Conservation (phyloP, 2,888 invertebrate genomes). For the Pristionchus japonicus region DNA sequence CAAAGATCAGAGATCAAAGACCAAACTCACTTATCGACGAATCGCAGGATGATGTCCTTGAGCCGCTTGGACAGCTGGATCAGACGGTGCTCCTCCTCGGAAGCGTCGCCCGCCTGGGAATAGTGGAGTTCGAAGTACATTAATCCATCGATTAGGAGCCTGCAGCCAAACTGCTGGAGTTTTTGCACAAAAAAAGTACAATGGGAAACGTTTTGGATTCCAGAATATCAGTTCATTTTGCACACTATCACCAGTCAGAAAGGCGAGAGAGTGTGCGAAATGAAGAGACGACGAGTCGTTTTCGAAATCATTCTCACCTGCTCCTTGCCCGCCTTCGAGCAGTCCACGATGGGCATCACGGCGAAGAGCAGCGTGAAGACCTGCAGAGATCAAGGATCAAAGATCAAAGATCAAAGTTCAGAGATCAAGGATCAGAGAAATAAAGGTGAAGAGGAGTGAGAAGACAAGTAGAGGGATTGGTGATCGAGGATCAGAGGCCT, state of each 20-base stretch:
- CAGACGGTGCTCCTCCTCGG: constrained; percentile 52
- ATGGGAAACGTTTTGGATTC: too few relatives aligned
- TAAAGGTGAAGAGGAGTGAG: too few relatives aligned
- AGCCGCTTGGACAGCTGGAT: constrained; percentile 46
- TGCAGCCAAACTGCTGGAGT: background rate
- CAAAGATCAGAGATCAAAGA: constrained; percentile 5
- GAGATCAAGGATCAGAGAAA: background rate
- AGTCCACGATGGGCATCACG: constrained; percentile 51
- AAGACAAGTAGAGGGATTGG: background rate
- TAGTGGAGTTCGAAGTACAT: too few relatives aligned
- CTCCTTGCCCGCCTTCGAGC: background rate
- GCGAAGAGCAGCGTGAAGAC: constrained; percentile 49
- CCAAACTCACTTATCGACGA: constrained; percentile 50
- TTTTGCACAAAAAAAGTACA: background rate
- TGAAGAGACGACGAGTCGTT: too few relatives aligned
- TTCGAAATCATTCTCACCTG: background rate
- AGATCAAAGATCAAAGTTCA: background rate
- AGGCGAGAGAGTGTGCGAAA: too few relatives aligned
- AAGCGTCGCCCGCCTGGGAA: constrained; percentile 38
- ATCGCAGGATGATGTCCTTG: constrained; percentile 40
- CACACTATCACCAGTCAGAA: too few relatives aligned
- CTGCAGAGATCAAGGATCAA: constrained; percentile 35
- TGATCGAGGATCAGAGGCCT: too few relatives aligned
- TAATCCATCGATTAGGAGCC: too few relatives aligned
- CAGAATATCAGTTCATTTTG: too few relatives aligned